Evolutionary conservation across 1,140 invertebrate genomes (phyloP).

Genomic region (Caerostris extrusa): DNA sequence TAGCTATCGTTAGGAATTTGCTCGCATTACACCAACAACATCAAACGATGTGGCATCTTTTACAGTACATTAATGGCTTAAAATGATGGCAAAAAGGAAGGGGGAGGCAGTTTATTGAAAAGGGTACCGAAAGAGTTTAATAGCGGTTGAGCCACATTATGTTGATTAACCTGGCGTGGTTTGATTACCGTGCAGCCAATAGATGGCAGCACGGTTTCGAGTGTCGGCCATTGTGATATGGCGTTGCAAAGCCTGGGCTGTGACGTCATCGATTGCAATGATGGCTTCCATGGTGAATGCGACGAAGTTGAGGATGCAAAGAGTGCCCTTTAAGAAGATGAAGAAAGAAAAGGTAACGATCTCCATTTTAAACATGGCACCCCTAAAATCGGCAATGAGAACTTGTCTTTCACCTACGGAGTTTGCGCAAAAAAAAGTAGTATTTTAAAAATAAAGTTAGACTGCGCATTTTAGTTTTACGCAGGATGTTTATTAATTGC

Average conservation of each 20-base stretch:
- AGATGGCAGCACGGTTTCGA: slow-evolving; percentile 73
- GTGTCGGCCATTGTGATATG: slow-evolving; percentile 64
- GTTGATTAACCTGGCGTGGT: slow-evolving; percentile 76
- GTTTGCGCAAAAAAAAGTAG: slow-evolving; percentile 61
- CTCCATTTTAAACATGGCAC: slow-evolving; percentile 77
- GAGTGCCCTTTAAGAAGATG: slow-evolving; percentile 75
- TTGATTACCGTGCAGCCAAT: slow-evolving; percentile 71
- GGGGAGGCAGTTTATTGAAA: background rate
- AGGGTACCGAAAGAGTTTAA: slow-evolving; percentile 50
- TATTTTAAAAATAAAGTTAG: slow-evolving; percentile 39
- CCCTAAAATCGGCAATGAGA: slow-evolving; percentile 74
- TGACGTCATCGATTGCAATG: slow-evolving; percentile 75
- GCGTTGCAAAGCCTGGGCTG: slow-evolving; percentile 49
- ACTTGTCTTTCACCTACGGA: slow-evolving; percentile 56
- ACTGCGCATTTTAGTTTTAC: slow-evolving; percentile 47
- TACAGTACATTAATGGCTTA: slow-evolving; percentile 21
- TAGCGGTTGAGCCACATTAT: slow-evolving; percentile 63
- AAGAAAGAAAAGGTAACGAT: slow-evolving; percentile 77
- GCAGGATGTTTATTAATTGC: slow-evolving; percentile 15
- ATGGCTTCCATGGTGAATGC: slow-evolving; percentile 74
- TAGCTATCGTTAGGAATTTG: slow-evolving; percentile 59
- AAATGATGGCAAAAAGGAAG: background rate
- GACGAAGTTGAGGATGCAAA: slow-evolving; percentile 73
- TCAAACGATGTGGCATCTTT: background rate
- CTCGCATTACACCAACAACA: background rate